phyloP scores from a whole-genome alignment of 2,888 invertebrate species.

The Sinelater perroti region DNA sequence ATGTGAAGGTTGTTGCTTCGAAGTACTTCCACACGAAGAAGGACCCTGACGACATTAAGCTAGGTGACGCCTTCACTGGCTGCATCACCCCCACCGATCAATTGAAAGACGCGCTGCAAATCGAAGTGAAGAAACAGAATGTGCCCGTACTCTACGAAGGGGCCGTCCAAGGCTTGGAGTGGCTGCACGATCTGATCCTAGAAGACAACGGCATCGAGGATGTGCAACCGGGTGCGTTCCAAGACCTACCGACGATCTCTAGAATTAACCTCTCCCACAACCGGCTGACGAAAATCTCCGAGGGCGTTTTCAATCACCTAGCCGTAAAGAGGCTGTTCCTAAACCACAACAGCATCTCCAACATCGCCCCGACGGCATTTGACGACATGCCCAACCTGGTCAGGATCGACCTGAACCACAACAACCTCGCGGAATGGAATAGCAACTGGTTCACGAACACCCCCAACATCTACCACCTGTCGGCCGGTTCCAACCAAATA shows the following conservation, averaged over 20 bases:
- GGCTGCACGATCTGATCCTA: constrained; percentile 29
- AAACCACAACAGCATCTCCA: constrained; percentile 19
- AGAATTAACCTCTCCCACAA: constrained; percentile 19
- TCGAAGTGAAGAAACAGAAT: constrained; percentile 18
- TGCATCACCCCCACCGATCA: constrained; percentile 19
- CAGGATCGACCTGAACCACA: constrained; percentile 52
- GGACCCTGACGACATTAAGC: constrained; percentile 18
- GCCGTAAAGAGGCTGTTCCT: constrained; percentile 14
- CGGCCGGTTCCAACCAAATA: constrained; percentile 50
- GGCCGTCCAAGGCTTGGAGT: constrained; percentile 42
- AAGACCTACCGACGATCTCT: constrained; percentile 22
- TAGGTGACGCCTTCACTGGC: constrained; percentile 16
- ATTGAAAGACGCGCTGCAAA: constrained; percentile 24
- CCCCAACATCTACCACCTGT: constrained; percentile 49
- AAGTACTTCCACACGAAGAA: constrained; percentile 17
- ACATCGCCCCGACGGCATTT: constrained; percentile 43
- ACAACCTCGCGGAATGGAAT: constrained; percentile 52
- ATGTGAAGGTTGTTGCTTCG: constrained; percentile 24
- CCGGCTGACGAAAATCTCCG: constrained; percentile 21
- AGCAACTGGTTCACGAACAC: constrained; percentile 53
- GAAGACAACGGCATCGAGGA: constrained; percentile 28
- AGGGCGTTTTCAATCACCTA: constrained; percentile 32
- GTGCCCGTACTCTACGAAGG: constrained; percentile 25
- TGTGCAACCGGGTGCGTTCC: constrained; percentile 37
- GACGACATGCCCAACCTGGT: constrained; percentile 49